Conservation (phyloP, 2,888 invertebrate genomes). For the Dioctria rufipes region DNA sequence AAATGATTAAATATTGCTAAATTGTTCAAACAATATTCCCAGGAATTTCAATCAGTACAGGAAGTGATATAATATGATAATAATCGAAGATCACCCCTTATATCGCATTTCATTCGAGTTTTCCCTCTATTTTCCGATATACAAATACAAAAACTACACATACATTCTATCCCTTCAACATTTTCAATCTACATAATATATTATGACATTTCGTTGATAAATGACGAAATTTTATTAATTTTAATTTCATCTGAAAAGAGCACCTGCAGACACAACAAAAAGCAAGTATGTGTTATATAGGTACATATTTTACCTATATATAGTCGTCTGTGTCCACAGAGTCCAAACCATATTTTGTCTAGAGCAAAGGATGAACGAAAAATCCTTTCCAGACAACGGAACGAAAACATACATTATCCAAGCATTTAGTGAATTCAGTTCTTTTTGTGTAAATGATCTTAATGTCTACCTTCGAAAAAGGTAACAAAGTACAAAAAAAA, state of each 20-base stretch:
- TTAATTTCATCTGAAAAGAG: background rate
- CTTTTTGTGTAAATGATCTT: conserved; percentile 45
- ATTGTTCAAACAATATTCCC: no score
- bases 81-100: no score
- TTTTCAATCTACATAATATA: background rate
- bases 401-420: conserved; percentile 45
- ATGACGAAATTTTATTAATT: background rate
- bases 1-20: no score
- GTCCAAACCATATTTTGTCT: no score
- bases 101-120: no score
- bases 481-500: conserved; percentile 22
- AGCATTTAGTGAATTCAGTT: conserved; percentile 43
- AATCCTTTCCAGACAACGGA: conserved; percentile 21
- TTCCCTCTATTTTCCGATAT: no score
- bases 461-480: conserved; percentile 40
- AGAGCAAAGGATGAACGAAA: background rate
- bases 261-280: background rate
- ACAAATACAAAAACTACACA: no score
- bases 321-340: no score
- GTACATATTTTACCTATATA: no score
- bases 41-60: no score
- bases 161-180: no score
- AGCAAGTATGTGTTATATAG: background rate
- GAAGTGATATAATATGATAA: no score
- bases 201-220: background rate